Conservation (phyloP, 2,888 invertebrate genomes). For the Drosophila histrio region DNA sequence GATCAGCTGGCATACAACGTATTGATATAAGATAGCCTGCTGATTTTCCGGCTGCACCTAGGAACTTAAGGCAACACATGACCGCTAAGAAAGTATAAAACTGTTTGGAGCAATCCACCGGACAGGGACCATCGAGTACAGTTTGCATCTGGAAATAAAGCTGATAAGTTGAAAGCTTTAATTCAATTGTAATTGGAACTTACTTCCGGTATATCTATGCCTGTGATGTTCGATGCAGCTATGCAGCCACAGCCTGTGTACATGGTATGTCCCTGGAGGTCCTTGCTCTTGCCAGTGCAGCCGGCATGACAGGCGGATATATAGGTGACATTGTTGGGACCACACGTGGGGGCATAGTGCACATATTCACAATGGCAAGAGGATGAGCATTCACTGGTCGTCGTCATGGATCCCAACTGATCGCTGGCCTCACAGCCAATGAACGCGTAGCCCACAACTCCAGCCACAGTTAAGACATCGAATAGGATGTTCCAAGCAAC, state of each 20-base stretch:
- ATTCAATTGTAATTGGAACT: rapidly evolving
- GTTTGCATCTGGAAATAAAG: conserved; percentile 31
- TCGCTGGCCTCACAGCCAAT: conserved; percentile 88
- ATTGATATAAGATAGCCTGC: conserved; percentile 86
- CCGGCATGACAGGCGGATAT: conserved; percentile 93
- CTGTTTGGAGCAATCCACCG: conserved; percentile 86
- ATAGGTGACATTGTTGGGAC: conserved; percentile 87
- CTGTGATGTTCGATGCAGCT: not conserved
- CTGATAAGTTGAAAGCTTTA: not conserved
- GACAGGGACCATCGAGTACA: conserved; percentile 84
- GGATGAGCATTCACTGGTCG: conserved; percentile 85
- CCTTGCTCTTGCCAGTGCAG: conserved; percentile 83
- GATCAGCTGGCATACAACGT: conserved; percentile 88
- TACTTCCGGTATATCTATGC: conserved; percentile 17
- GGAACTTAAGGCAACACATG: conserved; percentile 86
- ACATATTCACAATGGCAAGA: conserved; percentile 89
- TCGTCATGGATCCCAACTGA: conserved; percentile 41
- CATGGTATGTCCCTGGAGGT: conserved; percentile 41
- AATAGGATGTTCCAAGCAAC: conserved; percentile 88
- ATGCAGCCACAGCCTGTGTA: conserved; percentile 62
- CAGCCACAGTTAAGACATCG: conserved; percentile 87
- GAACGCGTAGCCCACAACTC: conserved; percentile 87
- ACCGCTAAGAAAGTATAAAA: conserved; percentile 85
- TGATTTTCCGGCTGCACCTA: conserved; percentile 86
- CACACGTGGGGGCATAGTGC: conserved; percentile 89